phyloP scores from a whole-genome alignment of 2,797 vertebrate species.

The Hirundo rustica region DNA sequence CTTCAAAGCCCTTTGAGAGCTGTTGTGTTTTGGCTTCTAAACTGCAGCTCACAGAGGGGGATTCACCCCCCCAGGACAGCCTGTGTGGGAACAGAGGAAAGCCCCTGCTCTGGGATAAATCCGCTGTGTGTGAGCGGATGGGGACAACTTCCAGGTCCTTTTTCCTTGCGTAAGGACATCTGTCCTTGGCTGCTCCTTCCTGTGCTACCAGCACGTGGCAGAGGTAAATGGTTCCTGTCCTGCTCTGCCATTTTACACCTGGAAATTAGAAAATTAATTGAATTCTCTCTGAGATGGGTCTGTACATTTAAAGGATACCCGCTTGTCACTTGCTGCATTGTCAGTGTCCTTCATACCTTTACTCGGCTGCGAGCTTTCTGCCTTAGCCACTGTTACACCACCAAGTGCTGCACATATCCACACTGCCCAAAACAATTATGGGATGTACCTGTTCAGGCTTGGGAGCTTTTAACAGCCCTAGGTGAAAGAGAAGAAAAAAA shows the following conservation, averaged over 20 bases:
- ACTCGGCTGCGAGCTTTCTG: background rate
- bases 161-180: background rate
- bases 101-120: background rate
- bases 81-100: background rate
- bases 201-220: background rate
- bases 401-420: background rate
- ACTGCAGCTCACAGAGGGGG: background rate
- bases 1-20: background rate
- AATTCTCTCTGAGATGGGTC: background rate
- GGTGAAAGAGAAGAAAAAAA: background rate
- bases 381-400: background rate
- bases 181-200: background rate
- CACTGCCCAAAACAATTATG: background rate
- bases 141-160: background rate
- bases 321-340: accelerated
- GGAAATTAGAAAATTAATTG: background rate
- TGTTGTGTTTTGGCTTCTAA: background rate
- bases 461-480: background rate
- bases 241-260: background rate
- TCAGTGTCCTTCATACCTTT: background rate
- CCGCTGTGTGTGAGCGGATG: accelerated
- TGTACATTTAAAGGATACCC: background rate
- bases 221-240: background rate
- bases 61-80: background rate
- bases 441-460: slow-evolving; percentile 30